A percentile compares a stretch with the other conserved stretches of the same genome.
These are phyloP conservation scores for Scolopax mira DNA, from an alignment of 2,113 vertebrate species.

Conservation along the genomic window DNA sequence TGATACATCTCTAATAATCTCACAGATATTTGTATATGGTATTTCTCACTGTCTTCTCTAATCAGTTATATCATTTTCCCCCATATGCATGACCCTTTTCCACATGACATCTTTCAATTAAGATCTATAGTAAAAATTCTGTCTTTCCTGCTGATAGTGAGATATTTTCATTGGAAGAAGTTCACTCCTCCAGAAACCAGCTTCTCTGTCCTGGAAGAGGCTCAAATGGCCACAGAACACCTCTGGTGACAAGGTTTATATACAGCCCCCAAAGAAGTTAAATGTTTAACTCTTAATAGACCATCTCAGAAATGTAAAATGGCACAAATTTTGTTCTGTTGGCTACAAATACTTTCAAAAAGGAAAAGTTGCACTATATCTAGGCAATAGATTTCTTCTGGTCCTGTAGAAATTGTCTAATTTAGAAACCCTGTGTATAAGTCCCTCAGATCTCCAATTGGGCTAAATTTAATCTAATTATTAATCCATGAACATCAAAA, in stretches of 20 bases:
- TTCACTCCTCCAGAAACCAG: not conserved
- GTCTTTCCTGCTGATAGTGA: not conserved
- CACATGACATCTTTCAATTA: not conserved
- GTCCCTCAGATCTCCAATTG: not conserved
- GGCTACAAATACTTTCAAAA: not conserved
- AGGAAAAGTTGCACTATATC: not conserved
- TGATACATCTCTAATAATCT: not conserved
- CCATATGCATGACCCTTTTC: not conserved
- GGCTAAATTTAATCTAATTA: not conserved
- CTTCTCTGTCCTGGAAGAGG: not conserved
- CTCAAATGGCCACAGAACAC: not conserved
- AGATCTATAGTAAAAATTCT: not conserved
- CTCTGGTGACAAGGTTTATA: not conserved
- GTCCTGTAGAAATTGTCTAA: not conserved
- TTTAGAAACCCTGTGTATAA: not conserved
- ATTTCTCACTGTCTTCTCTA: conserved; percentile 20
- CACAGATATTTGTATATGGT: not conserved
- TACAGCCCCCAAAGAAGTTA: not conserved
- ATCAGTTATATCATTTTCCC: not conserved
- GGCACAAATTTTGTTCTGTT: not conserved
- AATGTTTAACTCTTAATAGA: not conserved
- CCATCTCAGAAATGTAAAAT: not conserved
- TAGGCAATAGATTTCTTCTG: not conserved
- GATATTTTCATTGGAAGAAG: not conserved
- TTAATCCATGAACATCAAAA: not conserved